These are phyloP conservation scores for Venustaconcha ellipsiformis DNA, from an alignment of 1,140 invertebrate species.

Conservation along the genomic window DNA sequence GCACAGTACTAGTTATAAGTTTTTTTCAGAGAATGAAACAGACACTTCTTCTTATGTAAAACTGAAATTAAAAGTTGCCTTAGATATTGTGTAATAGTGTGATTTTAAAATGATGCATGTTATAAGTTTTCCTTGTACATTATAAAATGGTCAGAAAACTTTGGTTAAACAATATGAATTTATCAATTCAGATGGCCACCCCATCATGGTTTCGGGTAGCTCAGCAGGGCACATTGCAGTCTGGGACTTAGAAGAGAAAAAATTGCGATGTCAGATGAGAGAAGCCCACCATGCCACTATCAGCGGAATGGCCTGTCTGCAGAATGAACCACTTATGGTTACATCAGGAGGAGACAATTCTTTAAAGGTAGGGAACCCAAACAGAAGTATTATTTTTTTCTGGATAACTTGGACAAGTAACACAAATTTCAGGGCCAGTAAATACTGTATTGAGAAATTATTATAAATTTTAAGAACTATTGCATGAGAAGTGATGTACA, in stretches of 20 bases:
- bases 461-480: no score
- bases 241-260: slow-evolving; percentile 92
- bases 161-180: slow-evolving; percentile 4
- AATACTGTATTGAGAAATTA: no score
- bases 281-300: slow-evolving; percentile 81
- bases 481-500: no score
- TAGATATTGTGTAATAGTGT: no score
- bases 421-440: no score
- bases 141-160: no score
- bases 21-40: no score
- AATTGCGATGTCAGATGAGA: slow-evolving; percentile 80
- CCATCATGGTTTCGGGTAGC: slow-evolving; percentile 89
- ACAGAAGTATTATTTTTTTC: background rate
- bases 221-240: slow-evolving; percentile 82
- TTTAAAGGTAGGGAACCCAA: slow-evolving; percentile 76
- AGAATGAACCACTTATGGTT: slow-evolving; percentile 88
- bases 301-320: slow-evolving; percentile 84
- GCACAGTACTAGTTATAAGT: no score
- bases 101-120: no score
- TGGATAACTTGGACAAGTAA: background rate
- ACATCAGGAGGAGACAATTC: slow-evolving; percentile 95
- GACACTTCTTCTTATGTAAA: no score
- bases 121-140: no score
- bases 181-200: slow-evolving; percentile 77
- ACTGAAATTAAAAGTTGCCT: no score